Base-by-base conservation (phyloP, 1,140 invertebrate genomes). In the Papilio polytes region DNA sequence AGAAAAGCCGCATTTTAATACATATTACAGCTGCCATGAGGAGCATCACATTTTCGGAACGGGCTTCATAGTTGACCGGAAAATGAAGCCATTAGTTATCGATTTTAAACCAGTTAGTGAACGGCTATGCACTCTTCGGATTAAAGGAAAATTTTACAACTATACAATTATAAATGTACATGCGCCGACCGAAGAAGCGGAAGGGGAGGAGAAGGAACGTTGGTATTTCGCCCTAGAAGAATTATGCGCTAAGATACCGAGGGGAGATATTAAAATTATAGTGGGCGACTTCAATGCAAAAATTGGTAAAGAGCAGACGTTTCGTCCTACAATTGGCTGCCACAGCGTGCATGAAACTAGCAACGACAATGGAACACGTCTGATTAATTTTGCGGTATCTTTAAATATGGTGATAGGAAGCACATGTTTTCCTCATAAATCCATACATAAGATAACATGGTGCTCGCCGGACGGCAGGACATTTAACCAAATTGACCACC, bases 401-500 rank as follows among this genome's bases (percentile, higher is more conserved):
- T 3, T 56, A 6, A 18, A 18, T 56, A 2, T 56, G 51, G 51
- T 56, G 1, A 13, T 56, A 18, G 51, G 51, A 1, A 78, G 76
- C 15, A 78, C 76, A 22, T 56, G 46, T 4, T 78, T 53, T 7
- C 22, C 20, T 0, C 76, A 78, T 41, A 59, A 63, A 36, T 18
- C 41, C 9, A 78, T 78, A 6, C 51, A 78, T 18, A 78, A 78
- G 22, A 22, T 18, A 2, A 78, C 77, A 6, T 78, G 77, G 77
- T 63, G 13, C 2, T 78, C 77, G 1, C 77, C 77, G 1, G 77
- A 78, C 36, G 53, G 36, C 10, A 15, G 1, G 0, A 78, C 77
- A 1, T 10, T 8, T 13, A 78, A 78, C n/a, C 77, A 78, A 63
- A 78, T 78, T 7, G 77, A 78, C n/a, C 77, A 78, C 12, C 18